Evolutionary conservation across 2,888 invertebrate genomes (phyloP).

Genomic region (Mythimna loreyi): DNA sequence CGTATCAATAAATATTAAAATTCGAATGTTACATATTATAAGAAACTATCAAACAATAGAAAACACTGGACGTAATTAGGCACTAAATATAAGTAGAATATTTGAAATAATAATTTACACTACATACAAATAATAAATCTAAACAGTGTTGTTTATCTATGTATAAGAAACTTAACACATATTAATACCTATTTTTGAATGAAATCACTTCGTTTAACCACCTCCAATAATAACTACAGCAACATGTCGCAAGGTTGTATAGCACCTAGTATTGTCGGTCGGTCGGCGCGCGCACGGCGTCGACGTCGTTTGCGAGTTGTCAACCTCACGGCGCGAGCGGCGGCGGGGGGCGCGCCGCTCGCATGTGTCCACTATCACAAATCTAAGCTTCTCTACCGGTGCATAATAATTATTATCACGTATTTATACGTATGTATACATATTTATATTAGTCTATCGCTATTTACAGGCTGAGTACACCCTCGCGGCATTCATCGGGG

Average conservation of each 20-base stretch:
- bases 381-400: conserved; percentile 90
- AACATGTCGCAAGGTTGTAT: conserved; percentile 88
- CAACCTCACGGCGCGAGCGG: conserved; percentile 79
- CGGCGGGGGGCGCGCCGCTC: conserved; percentile 68
- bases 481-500: conserved; percentile 79
- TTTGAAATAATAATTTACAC: conserved; percentile 87
- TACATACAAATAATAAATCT: conserved; percentile 86
- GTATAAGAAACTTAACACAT: conserved; percentile 85
- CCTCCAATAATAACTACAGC: conserved; percentile 84
- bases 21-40: conserved; percentile 82
- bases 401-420: conserved; percentile 89
- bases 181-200: conserved; percentile 87
- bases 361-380: conserved; percentile 87
- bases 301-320: conserved; percentile 83
- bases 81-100: conserved; percentile 84
- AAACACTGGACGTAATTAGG: conserved; percentile 87
- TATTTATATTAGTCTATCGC: conserved; percentile 84
- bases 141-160: conserved; percentile 83
- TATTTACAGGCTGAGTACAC: conserved; percentile 86
- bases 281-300: conserved; percentile 79
- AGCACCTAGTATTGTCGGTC: conserved; percentile 91
- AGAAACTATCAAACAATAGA: conserved; percentile 84
- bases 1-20: conserved; percentile 88
- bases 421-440: conserved; percentile 89
- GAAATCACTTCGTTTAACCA: conserved; percentile 84